A percentile compares a stretch with the other conserved stretches of the same genome.
phyloP scores from a whole-genome alignment of 2,113 vertebrate species.

The Aptenodytes patagonicus region DNA sequence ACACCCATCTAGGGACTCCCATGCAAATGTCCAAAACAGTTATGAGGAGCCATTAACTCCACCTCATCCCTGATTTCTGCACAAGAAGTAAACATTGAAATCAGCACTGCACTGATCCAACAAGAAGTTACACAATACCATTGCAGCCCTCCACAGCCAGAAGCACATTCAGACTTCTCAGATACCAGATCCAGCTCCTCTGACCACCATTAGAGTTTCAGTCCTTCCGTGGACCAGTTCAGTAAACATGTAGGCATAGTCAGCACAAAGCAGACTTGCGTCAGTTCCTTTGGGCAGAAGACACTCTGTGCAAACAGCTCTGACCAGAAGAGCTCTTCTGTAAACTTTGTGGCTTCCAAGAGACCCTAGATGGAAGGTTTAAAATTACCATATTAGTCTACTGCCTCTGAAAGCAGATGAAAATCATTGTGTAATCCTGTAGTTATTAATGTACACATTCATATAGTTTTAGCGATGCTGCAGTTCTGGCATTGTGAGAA shows the following conservation, averaged over 20 bases:
- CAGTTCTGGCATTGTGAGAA: not conserved
- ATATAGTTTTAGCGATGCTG: not conserved
- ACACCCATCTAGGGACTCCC: too few relatives aligned
- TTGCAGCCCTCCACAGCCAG: not conserved
- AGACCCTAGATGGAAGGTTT: not conserved
- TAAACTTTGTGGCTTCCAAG: not conserved
- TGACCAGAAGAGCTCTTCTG: not conserved
- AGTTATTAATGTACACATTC: not conserved
- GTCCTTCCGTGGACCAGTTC: not conserved
- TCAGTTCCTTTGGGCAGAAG: not conserved
- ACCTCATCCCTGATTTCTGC: fast-evolving
- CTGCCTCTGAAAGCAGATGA: not conserved
- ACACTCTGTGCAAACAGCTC: not conserved
- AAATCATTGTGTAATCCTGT: not conserved
- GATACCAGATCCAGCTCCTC: not conserved
- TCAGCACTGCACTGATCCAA: not conserved
- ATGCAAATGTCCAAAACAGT: not conserved
- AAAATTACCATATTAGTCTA: not conserved
- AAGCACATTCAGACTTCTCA: not conserved
- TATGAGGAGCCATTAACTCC: not conserved
- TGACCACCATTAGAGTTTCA: not conserved
- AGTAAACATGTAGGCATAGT: fast-evolving
- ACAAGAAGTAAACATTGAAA: not conserved
- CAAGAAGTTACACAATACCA: not conserved
- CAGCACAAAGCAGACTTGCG: not conserved